Base-by-base conservation (phyloP, 2,113 vertebrate genomes). In the Anolis sagrei region DNA sequence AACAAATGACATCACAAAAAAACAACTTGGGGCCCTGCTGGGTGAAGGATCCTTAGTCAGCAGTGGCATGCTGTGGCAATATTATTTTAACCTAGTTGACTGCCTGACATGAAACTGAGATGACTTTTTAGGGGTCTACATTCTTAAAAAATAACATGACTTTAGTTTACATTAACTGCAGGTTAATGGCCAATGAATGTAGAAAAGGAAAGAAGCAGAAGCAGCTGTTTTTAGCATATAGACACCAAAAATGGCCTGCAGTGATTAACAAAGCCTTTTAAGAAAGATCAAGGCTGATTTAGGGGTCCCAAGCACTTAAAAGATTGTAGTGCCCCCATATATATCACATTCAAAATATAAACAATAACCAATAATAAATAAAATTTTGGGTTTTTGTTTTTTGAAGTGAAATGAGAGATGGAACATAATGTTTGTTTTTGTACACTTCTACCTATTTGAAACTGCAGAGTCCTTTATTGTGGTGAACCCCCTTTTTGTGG, bases 41-140 rank as follows among this genome's bases (percentile, higher is more conserved):
- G 73, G 81, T 25, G 1, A n/a, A 72, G 44, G 27, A 58, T 51
- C 23, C 44, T 49, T 81, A 51, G 44, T 81, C 66, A 51, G 80
- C 48, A 69, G 14, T 58, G 48, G 49, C 49, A 61, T 74, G 34
- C 69, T 73, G 68, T 27, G 68, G 51, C 48, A 72, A 82, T 82
- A 82, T 72, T 82, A 82, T 82, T 82, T 48, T 82, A 82, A 82
- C 51, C 69, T 51, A 61, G 68, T 58, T 58, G 68, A 58, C 68
- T 36, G 49, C 49, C 49, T 82, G 66, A 58, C 58, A 72, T 27
- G 68, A 82, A 58, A 34, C 36, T 82, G 23, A 82, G 69, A n/a
- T 14, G 36, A 72, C 21, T 82, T 39, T 82, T 61, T 73, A 27
- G 58, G 69, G 49, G 81, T n/a, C 32, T 73, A 39, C 3, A 16